phyloP scores from a whole-genome alignment of 2,888 invertebrate species.

The Tipula lateralis region DNA sequence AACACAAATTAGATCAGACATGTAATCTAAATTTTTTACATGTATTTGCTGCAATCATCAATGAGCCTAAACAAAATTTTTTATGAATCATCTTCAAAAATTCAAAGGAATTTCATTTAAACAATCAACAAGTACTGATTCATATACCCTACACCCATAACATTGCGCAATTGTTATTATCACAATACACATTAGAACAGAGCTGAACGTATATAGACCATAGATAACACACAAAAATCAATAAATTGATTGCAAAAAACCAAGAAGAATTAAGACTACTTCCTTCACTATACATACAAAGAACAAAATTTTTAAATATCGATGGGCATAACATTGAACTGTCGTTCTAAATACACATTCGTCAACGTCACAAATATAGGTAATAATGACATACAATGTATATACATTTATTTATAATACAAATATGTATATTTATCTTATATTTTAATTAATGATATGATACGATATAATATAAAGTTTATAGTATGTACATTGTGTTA shows the following conservation, averaged over 20 bases:
- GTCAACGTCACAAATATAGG: background rate
- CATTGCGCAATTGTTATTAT: background rate
- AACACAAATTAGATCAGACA: no score
- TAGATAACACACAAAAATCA: background rate
- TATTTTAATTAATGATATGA: background rate
- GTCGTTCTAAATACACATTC: background rate
- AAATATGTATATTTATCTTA: background rate
- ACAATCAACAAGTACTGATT: background rate
- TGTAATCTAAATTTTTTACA: no score
- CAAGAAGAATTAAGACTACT: background rate
- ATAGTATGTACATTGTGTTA: background rate
- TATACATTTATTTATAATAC: background rate
- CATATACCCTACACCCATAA: background rate
- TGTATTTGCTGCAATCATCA: no score
- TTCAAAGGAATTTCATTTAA: background rate
- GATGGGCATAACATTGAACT: background rate
- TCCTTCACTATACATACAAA: background rate
- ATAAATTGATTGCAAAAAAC: background rate
- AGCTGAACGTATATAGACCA: background rate
- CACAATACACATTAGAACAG: background rate
- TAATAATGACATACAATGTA: background rate
- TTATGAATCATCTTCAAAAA: background rate
- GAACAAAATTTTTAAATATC: background rate
- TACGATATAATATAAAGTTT: background rate
- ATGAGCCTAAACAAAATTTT: no score